Evolutionary conservation across 2,113 vertebrate genomes (phyloP).

Genomic region (Enhydra lutris): DNA sequence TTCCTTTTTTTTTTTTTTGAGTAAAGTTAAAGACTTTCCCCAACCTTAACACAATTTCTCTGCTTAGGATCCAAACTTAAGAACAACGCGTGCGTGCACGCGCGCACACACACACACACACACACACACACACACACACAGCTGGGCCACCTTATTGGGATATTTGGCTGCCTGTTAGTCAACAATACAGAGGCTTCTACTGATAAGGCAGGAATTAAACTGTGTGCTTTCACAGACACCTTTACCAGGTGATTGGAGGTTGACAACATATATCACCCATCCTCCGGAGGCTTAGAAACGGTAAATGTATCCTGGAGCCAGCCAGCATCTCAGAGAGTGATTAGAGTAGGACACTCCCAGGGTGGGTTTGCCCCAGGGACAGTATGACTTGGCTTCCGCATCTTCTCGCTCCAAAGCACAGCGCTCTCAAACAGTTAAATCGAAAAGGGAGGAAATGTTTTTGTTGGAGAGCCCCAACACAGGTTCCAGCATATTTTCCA

Average conservation of each 20-base stretch:
- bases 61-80: not conserved
- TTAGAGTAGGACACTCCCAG: not conserved
- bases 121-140: not conserved
- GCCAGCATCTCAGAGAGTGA: not conserved
- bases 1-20: not conserved
- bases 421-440: conserved; percentile 50
- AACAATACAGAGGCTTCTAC: not conserved
- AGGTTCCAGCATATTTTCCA: conserved; percentile 71
- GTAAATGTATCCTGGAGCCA: not conserved
- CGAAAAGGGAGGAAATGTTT: conserved; percentile 42
- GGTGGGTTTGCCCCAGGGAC: not conserved
- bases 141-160: not conserved
- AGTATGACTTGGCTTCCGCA: conserved; percentile 18
- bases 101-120: not conserved
- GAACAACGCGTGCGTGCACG: no score
- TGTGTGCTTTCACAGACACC: not conserved
- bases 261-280: not conserved
- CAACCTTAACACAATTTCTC: not conserved
- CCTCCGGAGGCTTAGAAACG: not conserved
- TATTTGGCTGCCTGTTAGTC: not conserved
- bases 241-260: not conserved
- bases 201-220: conserved; percentile 21
- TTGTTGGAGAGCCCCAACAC: conserved; percentile 51
- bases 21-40: conserved; percentile 18
- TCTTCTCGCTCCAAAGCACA: not conserved